Conservation (phyloP, 2,888 invertebrate species). For the Limnephilus rhombicus region DNA sequence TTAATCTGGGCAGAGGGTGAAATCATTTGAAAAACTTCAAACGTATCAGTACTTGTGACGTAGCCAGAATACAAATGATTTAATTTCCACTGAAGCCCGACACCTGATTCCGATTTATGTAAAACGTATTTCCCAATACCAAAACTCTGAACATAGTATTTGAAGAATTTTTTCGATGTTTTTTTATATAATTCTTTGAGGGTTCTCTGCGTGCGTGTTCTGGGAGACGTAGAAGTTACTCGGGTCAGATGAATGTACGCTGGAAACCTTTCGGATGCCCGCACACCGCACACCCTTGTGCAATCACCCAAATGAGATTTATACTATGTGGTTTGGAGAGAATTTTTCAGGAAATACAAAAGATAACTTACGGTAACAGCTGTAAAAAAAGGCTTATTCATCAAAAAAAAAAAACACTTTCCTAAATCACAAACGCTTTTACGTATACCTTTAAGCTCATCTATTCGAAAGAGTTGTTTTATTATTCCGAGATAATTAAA, state of each 20-base stretch:
- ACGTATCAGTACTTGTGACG: constrained; percentile 18
- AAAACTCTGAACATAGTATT: constrained; percentile 15
- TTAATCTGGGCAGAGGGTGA: neutral
- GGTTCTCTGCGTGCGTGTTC: constrained; percentile 38
- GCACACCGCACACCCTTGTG: constrained; percentile 57
- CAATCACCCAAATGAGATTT: constrained; percentile 66
- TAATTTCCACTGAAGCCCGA: constrained; percentile 41
- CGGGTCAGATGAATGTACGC: constrained; percentile 52
- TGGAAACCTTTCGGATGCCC: constrained; percentile 57
- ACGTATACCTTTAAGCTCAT: neutral
- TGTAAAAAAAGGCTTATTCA: constrained; percentile 58
- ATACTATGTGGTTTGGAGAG: constrained; percentile 60
- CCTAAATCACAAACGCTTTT: neutral
- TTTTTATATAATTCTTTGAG: constrained; percentile 43
- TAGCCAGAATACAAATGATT: constrained; percentile 38
- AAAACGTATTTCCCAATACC: constrained; percentile 27
- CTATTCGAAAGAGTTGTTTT: neutral
- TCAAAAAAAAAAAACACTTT: constrained; percentile 35
- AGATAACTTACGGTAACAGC: constrained; percentile 54
- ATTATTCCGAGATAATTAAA: neutral
- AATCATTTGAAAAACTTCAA: constrained; percentile 5
- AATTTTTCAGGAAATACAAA: constrained; percentile 58
- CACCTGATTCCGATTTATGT: constrained; percentile 37
- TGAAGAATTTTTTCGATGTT: constrained; percentile 9
- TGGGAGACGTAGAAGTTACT: constrained; percentile 22